Conservation (phyloP, 2,113 vertebrate genomes). For the Poicephalus meyeri region DNA sequence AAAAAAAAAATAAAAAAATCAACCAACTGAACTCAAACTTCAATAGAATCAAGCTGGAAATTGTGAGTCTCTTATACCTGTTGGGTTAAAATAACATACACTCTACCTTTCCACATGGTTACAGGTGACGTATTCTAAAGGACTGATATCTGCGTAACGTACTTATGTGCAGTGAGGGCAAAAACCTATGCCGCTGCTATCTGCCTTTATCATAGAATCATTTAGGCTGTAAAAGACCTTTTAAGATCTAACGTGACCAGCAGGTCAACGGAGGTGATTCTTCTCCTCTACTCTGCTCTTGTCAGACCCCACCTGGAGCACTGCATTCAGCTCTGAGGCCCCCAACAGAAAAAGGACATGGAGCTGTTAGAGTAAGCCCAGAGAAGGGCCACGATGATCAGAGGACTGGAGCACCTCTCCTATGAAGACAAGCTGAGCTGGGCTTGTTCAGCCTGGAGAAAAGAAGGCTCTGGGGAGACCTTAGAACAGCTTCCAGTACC, state of each 20-base stretch:
- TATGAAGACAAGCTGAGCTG: not conserved
- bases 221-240: not conserved
- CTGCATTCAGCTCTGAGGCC: not conserved
- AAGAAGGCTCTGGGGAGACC: not conserved
- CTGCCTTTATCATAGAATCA: not conserved
- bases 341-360: not conserved
- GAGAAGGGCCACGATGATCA: not conserved
- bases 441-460: not conserved
- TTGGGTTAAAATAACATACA: not conserved
- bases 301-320: not conserved
- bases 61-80: not conserved
- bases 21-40: not conserved
- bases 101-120: not conserved
- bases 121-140: not conserved
- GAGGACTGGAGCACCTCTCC: not conserved
- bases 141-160: too few relatives aligned
- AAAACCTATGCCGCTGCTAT: not conserved
- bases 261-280: not conserved
- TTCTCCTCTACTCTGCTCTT: not conserved
- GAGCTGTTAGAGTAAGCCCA: not conserved
- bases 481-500: not conserved
- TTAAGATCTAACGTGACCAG: not conserved
- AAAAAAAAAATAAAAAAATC: not conserved
- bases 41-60: not conserved
- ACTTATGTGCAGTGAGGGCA: not conserved